Evolutionary conservation across 2,888 invertebrate genomes (phyloP).

Genomic region (Pelosia muscerda): DNA sequence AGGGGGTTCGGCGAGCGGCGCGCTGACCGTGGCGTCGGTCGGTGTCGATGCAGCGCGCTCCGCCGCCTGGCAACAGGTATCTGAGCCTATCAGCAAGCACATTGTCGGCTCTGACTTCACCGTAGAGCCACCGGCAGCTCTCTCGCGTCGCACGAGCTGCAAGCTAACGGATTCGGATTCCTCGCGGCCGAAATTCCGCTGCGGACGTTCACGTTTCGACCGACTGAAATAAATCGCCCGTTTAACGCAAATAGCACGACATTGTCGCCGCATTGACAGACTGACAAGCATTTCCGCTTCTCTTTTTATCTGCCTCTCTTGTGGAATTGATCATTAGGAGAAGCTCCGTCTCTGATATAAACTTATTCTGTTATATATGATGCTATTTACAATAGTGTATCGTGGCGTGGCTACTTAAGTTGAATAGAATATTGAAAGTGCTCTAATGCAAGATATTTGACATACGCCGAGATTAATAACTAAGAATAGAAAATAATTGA

Average conservation of each 20-base stretch:
- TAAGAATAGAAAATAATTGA: background rate
- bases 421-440: conserved; percentile 55
- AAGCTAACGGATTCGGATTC: conserved; percentile 83
- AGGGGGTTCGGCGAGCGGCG: conserved; percentile 61
- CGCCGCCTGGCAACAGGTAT: conserved; percentile 58
- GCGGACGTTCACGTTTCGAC: conserved; percentile 84
- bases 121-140: conserved; percentile 47
- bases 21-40: conserved; percentile 54
- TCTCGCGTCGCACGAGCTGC: conserved; percentile 51
- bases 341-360: conserved; percentile 73
- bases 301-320: conserved; percentile 70
- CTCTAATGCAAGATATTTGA: conserved; percentile 44
- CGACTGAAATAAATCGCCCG: conserved; percentile 86
- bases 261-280: conserved; percentile 84
- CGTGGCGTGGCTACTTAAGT: conserved; percentile 54
- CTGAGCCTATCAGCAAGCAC: conserved; percentile 48
- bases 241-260: conserved; percentile 85
- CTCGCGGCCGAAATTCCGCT: conserved; percentile 83
- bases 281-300: conserved; percentile 82
- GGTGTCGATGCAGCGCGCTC: conserved; percentile 42
- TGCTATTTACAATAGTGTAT: conserved; percentile 51
- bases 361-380: conserved; percentile 63
- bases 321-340: conserved; percentile 56
- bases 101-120: conserved; percentile 43
- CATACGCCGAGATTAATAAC: conserved; percentile 21